Percentiles rank a stretch among this genome's conserved stretches.
These are phyloP conservation scores for Lutjanus erythropterus DNA, from an alignment of 2,113 vertebrate species.

Conservation along the genomic window DNA sequence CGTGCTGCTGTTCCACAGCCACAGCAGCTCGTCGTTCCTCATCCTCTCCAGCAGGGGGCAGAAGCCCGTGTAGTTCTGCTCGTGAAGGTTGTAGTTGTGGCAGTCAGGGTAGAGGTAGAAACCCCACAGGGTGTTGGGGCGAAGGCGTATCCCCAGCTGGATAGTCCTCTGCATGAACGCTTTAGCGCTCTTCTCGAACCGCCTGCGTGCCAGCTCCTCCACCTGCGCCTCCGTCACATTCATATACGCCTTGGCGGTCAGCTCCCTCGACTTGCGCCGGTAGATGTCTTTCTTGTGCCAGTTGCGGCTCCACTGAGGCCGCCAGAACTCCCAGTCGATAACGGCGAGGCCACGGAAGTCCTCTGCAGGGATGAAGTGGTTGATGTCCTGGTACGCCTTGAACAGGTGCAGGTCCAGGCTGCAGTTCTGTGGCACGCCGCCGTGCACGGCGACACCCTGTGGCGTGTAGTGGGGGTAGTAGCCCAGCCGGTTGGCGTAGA, in stretches of 20 bases:
- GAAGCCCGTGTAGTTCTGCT: slow-evolving; percentile 84
- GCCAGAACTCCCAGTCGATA: slow-evolving; percentile 88
- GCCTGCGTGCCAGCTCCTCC: slow-evolving; percentile 80
- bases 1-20: slow-evolving; percentile 89
- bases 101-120: slow-evolving; percentile 90
- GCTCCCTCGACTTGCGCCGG: slow-evolving; percentile 80
- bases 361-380: slow-evolving; percentile 83
- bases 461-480: slow-evolving; percentile 87
- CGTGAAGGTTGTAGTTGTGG: slow-evolving; percentile 88
- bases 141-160: slow-evolving; percentile 82
- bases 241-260: slow-evolving; percentile 77
- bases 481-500: slow-evolving; percentile 87
- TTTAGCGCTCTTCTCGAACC: slow-evolving; percentile 87
- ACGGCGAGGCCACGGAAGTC: slow-evolving; percentile 86
- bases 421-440: slow-evolving; percentile 86
- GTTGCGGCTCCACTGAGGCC: slow-evolving; percentile 85
- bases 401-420: slow-evolving; percentile 85
- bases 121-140: slow-evolving; percentile 85
- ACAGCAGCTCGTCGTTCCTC: slow-evolving; percentile 88
- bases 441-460: slow-evolving; percentile 78
- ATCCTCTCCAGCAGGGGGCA: slow-evolving; percentile 84
- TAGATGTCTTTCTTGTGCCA: slow-evolving; percentile 87
- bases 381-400: slow-evolving; percentile 84
- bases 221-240: slow-evolving; percentile 81
- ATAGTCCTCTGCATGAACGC: slow-evolving; percentile 88